Evolutionary conservation across 2,113 vertebrate genomes (phyloP).

Genomic region (Cyanistes caeruleus): DNA sequence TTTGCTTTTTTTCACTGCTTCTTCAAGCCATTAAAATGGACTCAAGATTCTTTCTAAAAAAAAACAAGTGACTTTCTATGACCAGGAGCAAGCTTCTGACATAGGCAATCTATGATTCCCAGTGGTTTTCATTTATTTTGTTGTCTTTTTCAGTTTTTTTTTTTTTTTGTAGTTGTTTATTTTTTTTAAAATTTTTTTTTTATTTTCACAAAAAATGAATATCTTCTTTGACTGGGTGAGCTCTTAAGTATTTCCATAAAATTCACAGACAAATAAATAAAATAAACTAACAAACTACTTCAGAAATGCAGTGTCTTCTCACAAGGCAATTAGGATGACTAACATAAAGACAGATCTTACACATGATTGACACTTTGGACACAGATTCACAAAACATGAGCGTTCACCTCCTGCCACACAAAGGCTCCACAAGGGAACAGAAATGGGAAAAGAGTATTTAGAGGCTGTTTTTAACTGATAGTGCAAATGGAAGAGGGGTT

Average conservation of each 20-base stretch:
- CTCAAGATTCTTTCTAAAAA: background rate
- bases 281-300: background rate
- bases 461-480: background rate
- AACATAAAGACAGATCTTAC: background rate
- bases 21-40: background rate
- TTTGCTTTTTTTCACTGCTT: background rate
- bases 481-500: background rate
- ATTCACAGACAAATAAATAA: background rate
- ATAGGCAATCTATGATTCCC: background rate
- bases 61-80: background rate
- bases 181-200: background rate
- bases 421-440: background rate
- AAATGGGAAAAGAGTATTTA: background rate
- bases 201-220: background rate
- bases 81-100: background rate
- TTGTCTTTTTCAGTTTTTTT: background rate
- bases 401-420: background rate
- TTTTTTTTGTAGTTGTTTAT: background rate
- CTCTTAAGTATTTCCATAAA: background rate
- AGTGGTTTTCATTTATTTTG: background rate
- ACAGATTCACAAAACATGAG: background rate
- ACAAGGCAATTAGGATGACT: background rate
- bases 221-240: background rate
- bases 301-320: background rate
- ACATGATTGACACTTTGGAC: background rate